Conservation (phyloP, 2,113 vertebrate species). For the Mastomys coucha region DNA sequence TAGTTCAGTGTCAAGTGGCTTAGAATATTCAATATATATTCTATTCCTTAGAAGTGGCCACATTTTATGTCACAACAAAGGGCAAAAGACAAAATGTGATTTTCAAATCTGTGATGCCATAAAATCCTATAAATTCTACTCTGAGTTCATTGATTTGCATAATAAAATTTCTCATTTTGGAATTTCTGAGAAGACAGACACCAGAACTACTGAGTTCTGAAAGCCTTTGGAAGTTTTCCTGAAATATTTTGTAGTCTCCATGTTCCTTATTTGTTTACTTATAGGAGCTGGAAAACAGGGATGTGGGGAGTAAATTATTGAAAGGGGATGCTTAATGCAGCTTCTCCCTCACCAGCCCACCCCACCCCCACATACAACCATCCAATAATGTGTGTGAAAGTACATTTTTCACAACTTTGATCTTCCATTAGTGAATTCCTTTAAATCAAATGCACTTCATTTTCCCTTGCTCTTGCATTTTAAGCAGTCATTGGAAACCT, state of each 20-base stretch:
- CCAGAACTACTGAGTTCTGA: constrained; percentile 32
- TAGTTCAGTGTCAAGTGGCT: neutral
- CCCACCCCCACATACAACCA: neutral
- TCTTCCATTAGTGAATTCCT: constrained; percentile 71
- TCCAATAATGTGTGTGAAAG: neutral
- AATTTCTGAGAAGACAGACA: constrained; percentile 11
- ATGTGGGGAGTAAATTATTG: neutral
- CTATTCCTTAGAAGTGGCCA: neutral
- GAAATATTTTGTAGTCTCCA: constrained; percentile 44
- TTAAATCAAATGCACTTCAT: constrained; percentile 66
- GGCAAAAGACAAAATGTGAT: constrained; percentile 4
- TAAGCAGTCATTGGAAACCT: constrained; percentile 66
- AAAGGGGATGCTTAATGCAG: neutral
- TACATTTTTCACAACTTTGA: constrained; percentile 64
- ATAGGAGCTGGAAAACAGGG: neutral
- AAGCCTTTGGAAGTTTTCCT: constrained; percentile 23
- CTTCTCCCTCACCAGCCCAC: neutral
- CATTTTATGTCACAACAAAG: neutral
- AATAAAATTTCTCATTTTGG: neutral
- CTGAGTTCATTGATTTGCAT: neutral
- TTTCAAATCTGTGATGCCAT: constrained; percentile 19
- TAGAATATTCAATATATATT: constrained; percentile 20
- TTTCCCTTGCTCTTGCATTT: neutral
- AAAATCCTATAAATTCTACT: constrained; percentile 29
- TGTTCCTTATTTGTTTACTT: constrained; percentile 21